Conservation (phyloP, 1,140 invertebrate genomes). For the Drosophila melanica region DNA sequence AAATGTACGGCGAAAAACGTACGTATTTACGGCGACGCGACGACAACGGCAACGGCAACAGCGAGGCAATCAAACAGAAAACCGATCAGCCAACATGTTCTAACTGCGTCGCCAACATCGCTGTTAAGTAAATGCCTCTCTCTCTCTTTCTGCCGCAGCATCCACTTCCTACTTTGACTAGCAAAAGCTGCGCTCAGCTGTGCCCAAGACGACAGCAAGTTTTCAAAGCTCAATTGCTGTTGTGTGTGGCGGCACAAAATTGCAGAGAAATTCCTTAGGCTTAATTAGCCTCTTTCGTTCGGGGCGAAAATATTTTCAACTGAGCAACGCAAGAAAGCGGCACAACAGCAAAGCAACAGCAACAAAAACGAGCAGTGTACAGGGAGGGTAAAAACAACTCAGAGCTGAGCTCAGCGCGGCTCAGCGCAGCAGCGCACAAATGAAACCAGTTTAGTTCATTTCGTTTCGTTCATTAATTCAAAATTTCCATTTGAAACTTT, state of each 20-base stretch:
- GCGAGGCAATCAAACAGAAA: conserved; percentile 48
- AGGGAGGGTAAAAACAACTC: conserved; percentile 42
- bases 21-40: conserved; percentile 32
- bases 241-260: conserved; percentile 57
- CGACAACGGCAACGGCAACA: neutral
- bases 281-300: conserved; percentile 81
- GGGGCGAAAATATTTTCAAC: conserved; percentile 81
- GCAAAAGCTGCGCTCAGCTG: conserved; percentile 66
- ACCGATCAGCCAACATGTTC: conserved; percentile 58
- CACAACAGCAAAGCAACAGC: conserved; percentile 54
- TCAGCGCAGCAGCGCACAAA: conserved; percentile 73
- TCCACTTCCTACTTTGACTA: conserved; percentile 59
- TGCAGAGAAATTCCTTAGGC: conserved; percentile 82
- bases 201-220: conserved; percentile 60
- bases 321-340: conserved; percentile 79
- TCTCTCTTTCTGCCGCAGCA: conserved; percentile 19
- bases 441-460: conserved; percentile 83
- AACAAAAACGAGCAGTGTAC: conserved; percentile 12
- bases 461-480: conserved; percentile 83
- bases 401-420: conserved; percentile 55
- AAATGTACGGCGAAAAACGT: conserved; percentile 51
- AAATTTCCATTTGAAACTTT: conserved; percentile 83
- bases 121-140: conserved; percentile 23
- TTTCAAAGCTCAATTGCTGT: conserved; percentile 74
- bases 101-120: conserved; percentile 43